These are phyloP conservation scores for Piaya cayana DNA, from an alignment of 2,113 vertebrate species.

Conservation along the genomic window DNA sequence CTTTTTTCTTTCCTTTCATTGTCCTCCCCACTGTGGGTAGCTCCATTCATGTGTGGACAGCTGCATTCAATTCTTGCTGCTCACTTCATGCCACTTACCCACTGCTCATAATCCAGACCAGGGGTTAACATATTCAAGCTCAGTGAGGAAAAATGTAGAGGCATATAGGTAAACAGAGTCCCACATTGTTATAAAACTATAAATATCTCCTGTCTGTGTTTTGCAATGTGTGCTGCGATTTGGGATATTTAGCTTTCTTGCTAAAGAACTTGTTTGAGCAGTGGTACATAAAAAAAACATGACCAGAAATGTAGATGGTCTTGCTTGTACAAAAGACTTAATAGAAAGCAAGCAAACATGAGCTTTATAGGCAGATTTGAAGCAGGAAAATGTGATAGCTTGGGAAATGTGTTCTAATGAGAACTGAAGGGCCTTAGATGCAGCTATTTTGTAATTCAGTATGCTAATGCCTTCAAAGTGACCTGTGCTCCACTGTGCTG, in stretches of 20 bases:
- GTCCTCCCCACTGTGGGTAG: conserved; percentile 49
- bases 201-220: not conserved
- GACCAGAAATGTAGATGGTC: not conserved
- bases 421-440: not conserved
- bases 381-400: not conserved
- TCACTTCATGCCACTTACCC: conserved; percentile 60
- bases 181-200: not conserved
- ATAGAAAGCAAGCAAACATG: not conserved
- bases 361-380: not conserved
- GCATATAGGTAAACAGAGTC: not conserved
- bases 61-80: conserved; percentile 55
- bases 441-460: conserved; percentile 16
- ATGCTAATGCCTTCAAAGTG: conserved; percentile 51
- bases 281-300: not conserved
- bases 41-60: conserved; percentile 41
- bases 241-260: not conserved
- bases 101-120: conserved; percentile 50
- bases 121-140: conserved; percentile 26
- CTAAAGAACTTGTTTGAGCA: not conserved
- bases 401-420: not conserved
- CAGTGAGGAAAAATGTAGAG: not conserved
- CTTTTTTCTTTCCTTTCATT: conserved; percentile 42
- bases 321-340: not conserved
- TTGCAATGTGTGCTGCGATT: not conserved
- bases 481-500: conserved; percentile 44